These are phyloP conservation scores for Cydia fagiglandana DNA, from an alignment of 1,140 invertebrate genomes.

Conservation along the genomic window DNA sequence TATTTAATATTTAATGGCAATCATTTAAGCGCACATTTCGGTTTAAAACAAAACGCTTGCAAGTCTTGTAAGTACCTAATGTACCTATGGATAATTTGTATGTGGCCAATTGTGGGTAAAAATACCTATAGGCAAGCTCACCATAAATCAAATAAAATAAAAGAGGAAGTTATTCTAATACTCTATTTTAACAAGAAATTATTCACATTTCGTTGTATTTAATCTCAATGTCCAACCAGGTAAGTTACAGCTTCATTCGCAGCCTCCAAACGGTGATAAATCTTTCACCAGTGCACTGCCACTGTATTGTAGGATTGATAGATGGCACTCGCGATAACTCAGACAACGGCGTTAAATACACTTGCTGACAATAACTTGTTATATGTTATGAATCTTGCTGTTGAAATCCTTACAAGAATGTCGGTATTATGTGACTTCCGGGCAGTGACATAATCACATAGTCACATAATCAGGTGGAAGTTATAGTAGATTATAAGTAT, in stretches of 20 bases:
- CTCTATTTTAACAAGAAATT: background rate
- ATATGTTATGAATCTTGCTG: background rate
- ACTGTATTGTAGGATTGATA: background rate
- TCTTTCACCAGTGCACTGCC: background rate
- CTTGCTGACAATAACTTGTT: conserved; percentile 4
- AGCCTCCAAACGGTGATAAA: conserved; percentile 2
- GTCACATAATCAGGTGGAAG: background rate
- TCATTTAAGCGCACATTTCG: too few relatives aligned
- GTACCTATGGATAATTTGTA: too few relatives aligned
- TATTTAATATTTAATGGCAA: too few relatives aligned
- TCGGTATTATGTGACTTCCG: background rate
- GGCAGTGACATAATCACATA: too few relatives aligned
- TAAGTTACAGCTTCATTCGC: conserved; percentile 3
- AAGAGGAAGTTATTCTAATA: background rate
- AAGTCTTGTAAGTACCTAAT: too few relatives aligned
- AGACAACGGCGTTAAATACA: background rate
- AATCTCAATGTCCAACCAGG: conserved; percentile 1
- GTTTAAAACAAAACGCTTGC: too few relatives aligned
- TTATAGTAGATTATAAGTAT: background rate
- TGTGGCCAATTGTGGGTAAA: too few relatives aligned
- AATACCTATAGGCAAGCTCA: background rate
- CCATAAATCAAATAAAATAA: too few relatives aligned
- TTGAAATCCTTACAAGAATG: background rate
- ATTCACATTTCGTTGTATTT: background rate
- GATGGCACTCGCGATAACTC: conserved; percentile 1